These are phyloP conservation scores for Coilia nasus DNA, from an alignment of 2,797 vertebrate genomes.

Conservation along the genomic window DNA sequence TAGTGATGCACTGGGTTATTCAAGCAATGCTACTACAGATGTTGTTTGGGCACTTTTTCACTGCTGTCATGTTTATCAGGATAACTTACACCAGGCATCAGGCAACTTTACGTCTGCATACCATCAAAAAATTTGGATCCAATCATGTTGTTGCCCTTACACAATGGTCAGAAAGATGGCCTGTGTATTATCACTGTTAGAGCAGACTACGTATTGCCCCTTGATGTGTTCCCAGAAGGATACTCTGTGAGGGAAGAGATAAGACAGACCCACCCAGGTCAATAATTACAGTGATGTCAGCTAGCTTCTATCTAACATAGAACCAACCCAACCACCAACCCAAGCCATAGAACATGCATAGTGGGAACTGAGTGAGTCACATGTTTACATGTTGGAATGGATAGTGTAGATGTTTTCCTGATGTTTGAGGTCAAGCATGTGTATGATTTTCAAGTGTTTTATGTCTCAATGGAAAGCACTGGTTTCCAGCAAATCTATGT, in stretches of 20 bases:
- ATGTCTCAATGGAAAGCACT: background rate
- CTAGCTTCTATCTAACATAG: background rate
- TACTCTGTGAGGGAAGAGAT: background rate
- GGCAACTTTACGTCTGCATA: too few relatives aligned
- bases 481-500: background rate
- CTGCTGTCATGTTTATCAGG: too few relatives aligned
- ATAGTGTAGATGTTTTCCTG: background rate
- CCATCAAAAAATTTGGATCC: too few relatives aligned
- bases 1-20: too few relatives aligned
- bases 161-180: too few relatives aligned
- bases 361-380: background rate
- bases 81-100: too few relatives aligned
- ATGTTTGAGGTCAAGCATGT: background rate
- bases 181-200: background rate
- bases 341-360: background rate
- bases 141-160: too few relatives aligned
- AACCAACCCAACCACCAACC: background rate
- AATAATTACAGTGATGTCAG: background rate
- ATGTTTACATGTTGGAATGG: slow-evolving; percentile 1
- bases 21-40: too few relatives aligned
- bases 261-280: background rate
- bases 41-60: too few relatives aligned
- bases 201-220: background rate
- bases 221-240: background rate
- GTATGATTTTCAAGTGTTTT: background rate